Evolutionary conservation across 2,888 invertebrate genomes (phyloP), one percentile per base, ranked within the genome.

Genomic region (Parelbella ahira): DNA sequence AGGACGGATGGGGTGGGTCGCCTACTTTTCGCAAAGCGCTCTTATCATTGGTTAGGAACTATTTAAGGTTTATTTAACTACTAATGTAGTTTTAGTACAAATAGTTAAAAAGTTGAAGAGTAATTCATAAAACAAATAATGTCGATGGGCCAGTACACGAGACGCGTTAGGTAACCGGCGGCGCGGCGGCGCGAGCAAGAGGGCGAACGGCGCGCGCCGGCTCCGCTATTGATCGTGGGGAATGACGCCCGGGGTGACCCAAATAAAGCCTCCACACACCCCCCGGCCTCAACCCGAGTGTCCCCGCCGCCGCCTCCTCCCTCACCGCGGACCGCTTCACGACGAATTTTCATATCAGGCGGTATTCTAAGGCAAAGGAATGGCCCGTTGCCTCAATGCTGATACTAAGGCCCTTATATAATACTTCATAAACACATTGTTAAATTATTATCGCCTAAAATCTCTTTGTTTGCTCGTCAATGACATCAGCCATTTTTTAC

Each of bases 241-340:
- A 69, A 74, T 81, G 84, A 81, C 84, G 87, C 87, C 87, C 87
- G 75, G 87, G 87, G 83, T 87, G 87, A 87, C 87, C 87, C 87
- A 87, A 84, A 87, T 87, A 86, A 81, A 84, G 80, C 81, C 86
- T 84, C 72, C 75, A 70, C 65, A 63, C 64, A 61, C 73, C 76
- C 43, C 48, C 72, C 69, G 56, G 61, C 68, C 70, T 56, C 67
- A 58, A 63, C 64, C 71, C 71, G 51, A 39, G 38, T 39, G 24
- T 24, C 24, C 47, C 38, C 45, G 37, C 33, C 50, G 28, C 50
- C 53, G 49, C 68, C 63, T 2, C 15, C 15, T 15, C 58, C 34
- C 43, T 66, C 47, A 68, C 71, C 68, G 59, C 64, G 68, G 63
- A 60, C 66, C 72, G 76, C 69, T 75, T 71, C 64, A 65, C 83